Base-by-base conservation (phyloP, 2,113 vertebrate genomes). In the Python bivittatus region DNA sequence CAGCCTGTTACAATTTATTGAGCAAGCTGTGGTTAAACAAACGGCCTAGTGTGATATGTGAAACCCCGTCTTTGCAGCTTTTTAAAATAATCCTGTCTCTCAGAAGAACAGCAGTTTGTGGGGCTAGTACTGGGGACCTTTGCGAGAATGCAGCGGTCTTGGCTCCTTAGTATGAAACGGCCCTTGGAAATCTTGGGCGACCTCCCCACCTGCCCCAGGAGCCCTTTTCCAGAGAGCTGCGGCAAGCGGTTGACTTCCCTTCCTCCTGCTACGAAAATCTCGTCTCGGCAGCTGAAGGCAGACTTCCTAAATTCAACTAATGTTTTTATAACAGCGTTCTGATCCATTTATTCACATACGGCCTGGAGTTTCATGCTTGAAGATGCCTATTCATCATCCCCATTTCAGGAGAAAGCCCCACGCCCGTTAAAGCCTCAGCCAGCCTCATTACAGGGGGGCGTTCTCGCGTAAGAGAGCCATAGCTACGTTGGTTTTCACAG, bases 181-280 rank as follows among this genome's bases (percentile, higher is more conserved):
- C 48, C 60, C 2, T 3, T 68, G 64, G 64, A 5, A 48, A 12
- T 64, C 61, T 64, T n/a, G 4, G 64, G 64, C 29, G 57, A 38
- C 61, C 29, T 68, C 8, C 61, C 23, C 79, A 44, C 84, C 11
- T 27, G 29, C 22, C 10, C 84, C 23, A 8, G 25, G 38, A 33
- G 27, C 6, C 25, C 0, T 15, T 15, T 56, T 1, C 0, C 10
- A 0, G 17, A 20, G 17, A 0, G 0, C 0, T 6, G 52, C 0
- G 2, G 25, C 84, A 1, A 84, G 25, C 4, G 0, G 0, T 0
- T 2, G 15, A 0, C 56, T 52, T 12, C 0, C 0, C 25, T 85
- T 6, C 23, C 6, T 56, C 8, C 0, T 0, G 44, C 29, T 0
- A 0, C 2, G 0, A 0, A 10, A 27, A 22, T 92, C 15, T 20